Percentiles rank a stretch among this genome's conserved stretches.
Conservation (phyloP, 2,113 vertebrate genomes). For the Hemicordylus capensis region DNA sequence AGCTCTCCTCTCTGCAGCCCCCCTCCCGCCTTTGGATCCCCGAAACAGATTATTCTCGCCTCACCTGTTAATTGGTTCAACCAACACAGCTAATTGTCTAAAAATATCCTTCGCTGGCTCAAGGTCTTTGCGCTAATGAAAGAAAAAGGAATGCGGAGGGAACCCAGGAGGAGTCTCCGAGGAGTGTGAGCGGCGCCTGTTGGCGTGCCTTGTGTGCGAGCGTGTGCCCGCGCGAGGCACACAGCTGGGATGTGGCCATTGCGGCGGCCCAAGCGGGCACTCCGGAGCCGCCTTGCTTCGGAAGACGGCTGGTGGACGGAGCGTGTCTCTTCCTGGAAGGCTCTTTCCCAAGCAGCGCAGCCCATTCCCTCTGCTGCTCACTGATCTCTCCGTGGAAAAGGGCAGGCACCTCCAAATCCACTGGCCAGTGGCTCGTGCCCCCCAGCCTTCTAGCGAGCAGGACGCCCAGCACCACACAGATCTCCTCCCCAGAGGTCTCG, state of each 20-base stretch:
- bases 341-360: neutral
- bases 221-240: neutral
- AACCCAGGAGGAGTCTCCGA: neutral
- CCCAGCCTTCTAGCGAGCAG: too few species aligned
- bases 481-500: too few species aligned
- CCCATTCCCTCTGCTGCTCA: neutral
- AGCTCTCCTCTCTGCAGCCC: neutral
- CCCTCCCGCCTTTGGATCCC: too few species aligned
- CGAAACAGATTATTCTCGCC: too few species aligned
- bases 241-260: neutral
- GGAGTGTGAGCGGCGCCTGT: conserved; percentile 35
- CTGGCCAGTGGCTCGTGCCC: too few species aligned
- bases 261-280: too few species aligned
- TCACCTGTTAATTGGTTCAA: neutral
- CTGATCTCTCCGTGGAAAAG: neutral
- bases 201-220: too few species aligned
- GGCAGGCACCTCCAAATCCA: too few species aligned
- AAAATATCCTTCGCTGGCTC: neutral
- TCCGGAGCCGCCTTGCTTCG: neutral
- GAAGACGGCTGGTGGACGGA: neutral
- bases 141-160: neutral
- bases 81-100: neutral
- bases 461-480: too few species aligned
- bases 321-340: neutral
- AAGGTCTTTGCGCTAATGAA: neutral